Percentiles rank a stretch among this genome's conserved stretches.
These are phyloP conservation scores for Toxotes chatareus DNA, from an alignment of 2,113 vertebrate genomes.

Conservation along the genomic window DNA sequence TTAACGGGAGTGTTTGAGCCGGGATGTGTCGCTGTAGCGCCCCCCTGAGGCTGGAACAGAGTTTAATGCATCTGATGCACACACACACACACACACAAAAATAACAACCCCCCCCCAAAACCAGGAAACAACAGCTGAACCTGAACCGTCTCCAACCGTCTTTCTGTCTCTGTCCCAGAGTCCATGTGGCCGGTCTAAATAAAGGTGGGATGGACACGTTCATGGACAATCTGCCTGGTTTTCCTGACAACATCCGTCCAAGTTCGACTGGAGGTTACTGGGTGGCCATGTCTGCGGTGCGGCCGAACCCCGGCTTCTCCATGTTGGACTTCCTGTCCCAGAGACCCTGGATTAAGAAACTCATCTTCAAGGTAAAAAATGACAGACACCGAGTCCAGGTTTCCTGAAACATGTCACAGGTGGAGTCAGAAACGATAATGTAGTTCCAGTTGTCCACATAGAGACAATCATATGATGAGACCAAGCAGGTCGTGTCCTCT, in stretches of 20 bases:
- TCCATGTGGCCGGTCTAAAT: slow-evolving; percentile 94
- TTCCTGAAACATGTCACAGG: neutral
- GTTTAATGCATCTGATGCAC: no score
- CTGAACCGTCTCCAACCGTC: neutral
- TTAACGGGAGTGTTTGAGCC: no score
- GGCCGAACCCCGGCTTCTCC: slow-evolving; percentile 95
- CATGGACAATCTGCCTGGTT: slow-evolving; percentile 95
- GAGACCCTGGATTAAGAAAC: slow-evolving; percentile 93
- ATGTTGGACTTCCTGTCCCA: slow-evolving; percentile 95
- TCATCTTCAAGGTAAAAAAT: slow-evolving; percentile 90
- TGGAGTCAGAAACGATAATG: no score
- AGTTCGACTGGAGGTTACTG: slow-evolving; percentile 97
- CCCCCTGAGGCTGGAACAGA: no score
- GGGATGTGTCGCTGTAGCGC: no score
- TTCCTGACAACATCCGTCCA: slow-evolving; percentile 94
- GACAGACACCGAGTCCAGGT: neutral
- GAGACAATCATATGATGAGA: neutral
- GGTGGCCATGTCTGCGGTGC: slow-evolving; percentile 90
- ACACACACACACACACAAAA: no score
- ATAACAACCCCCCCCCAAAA: no score
- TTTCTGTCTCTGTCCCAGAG: slow-evolving; percentile 78
- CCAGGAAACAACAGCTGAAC: no score
- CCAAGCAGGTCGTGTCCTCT: no score
- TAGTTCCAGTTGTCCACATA: neutral
- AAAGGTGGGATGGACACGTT: slow-evolving; percentile 97